Percentiles rank a stretch among this genome's conserved stretches.
phyloP scores from a whole-genome alignment of 2,113 vertebrate genomes.

The Okapia johnstoni region DNA sequence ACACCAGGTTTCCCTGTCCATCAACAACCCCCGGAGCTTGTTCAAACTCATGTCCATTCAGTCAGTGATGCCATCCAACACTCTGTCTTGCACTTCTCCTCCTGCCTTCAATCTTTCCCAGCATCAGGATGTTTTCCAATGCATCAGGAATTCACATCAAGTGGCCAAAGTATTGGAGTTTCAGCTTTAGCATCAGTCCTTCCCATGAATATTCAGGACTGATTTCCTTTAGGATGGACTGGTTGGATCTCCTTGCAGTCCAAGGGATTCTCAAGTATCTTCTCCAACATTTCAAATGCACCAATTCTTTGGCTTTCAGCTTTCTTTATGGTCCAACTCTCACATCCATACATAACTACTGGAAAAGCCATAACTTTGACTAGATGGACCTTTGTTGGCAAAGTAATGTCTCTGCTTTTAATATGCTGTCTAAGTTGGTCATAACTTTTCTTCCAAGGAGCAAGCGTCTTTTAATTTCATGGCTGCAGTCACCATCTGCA shows the following conservation, averaged over 20 bases:
- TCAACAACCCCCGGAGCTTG: background rate
- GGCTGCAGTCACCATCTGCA: background rate
- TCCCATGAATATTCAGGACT: background rate
- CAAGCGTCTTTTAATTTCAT: background rate
- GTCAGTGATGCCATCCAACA: background rate
- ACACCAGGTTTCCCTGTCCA: background rate
- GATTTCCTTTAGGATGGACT: background rate
- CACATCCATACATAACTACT: background rate
- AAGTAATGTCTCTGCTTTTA: background rate
- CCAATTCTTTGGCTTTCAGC: background rate
- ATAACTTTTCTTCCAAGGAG: background rate
- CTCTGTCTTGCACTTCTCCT: background rate
- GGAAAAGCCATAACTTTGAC: background rate
- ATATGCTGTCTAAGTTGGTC: background rate
- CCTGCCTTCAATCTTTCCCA: background rate
- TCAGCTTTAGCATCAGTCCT: background rate
- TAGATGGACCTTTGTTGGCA: background rate
- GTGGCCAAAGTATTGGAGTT: background rate
- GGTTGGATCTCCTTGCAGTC: background rate
- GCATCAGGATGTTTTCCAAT: background rate
- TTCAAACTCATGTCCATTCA: background rate
- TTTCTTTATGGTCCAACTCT: background rate
- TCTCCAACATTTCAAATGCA: background rate
- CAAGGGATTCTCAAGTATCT: background rate
- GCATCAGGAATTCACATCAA: background rate